Evolutionary conservation across 2,797 vertebrate species (phyloP).

Genomic region (Sitta carolinensis): DNA sequence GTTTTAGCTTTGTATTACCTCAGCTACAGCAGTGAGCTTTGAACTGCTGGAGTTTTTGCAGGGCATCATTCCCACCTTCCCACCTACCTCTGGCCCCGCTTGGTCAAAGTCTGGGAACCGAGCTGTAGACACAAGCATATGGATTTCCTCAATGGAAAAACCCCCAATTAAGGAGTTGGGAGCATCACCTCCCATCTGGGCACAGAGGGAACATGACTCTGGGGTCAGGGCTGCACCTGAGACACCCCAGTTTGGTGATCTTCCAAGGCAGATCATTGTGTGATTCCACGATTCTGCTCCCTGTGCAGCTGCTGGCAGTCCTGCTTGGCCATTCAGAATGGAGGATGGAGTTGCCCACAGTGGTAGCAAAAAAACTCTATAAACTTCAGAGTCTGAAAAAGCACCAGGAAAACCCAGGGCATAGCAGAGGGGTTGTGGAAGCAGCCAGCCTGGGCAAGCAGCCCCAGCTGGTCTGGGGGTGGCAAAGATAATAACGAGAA

Average conservation of each 20-base stretch:
- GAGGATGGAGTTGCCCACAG: background rate
- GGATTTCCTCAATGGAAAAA: background rate
- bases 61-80: background rate
- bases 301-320: background rate
- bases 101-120: background rate
- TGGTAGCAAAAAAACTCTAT: rapidly evolving
- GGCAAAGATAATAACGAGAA: background rate
- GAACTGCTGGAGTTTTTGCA: background rate
- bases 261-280: background rate
- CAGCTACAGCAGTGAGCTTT: background rate
- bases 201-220: background rate
- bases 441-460: background rate
- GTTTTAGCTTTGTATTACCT: background rate
- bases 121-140: background rate
- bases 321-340: background rate
- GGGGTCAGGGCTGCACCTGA: background rate
- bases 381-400: background rate
- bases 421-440: background rate
- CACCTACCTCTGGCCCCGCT: background rate
- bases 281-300: background rate
- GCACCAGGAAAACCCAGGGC: background rate
- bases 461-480: background rate
- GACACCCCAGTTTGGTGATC: background rate
- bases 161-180: rapidly evolving
- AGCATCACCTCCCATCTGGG: background rate